These are phyloP conservation scores for Mus spretus DNA, from an alignment of 2,797 vertebrate genomes.

Conservation along the genomic window DNA sequence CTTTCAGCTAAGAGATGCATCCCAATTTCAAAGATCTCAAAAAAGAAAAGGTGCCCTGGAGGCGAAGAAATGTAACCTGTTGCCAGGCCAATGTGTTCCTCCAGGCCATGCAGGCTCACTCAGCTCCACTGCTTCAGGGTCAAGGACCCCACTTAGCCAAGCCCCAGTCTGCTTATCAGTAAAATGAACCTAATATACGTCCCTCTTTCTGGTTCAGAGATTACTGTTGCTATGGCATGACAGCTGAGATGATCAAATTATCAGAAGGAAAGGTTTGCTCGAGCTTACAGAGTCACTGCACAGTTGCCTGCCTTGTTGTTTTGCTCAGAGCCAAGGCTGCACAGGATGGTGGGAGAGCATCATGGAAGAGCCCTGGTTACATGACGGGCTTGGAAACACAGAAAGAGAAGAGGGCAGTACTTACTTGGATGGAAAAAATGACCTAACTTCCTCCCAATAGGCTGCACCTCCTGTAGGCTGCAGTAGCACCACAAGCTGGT, in stretches of 20 bases:
- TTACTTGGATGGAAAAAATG: background rate
- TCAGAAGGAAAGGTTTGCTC: background rate
- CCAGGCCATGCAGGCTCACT: background rate
- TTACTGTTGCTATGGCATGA: background rate
- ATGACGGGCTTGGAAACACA: background rate
- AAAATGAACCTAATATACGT: background rate
- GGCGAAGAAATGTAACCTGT: background rate
- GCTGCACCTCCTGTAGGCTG: background rate
- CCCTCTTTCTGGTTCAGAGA: background rate
- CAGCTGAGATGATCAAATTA: background rate
- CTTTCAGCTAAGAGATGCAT: background rate
- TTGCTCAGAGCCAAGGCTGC: background rate
- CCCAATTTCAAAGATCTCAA: background rate
- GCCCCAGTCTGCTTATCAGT: constrained; percentile 1
- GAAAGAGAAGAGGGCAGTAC: background rate
- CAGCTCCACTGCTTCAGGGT: background rate
- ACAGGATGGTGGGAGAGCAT: background rate
- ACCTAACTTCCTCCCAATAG: background rate
- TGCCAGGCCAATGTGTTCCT: background rate
- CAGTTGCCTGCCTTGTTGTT: background rate
- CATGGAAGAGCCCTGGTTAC: background rate
- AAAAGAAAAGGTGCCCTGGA: background rate
- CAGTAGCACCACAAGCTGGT: background rate
- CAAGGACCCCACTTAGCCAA: background rate
- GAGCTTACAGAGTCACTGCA: background rate